Percentiles rank a stretch among this genome's conserved stretches.
Evolutionary conservation across 2,113 vertebrate genomes (phyloP).

Genomic region (Trogon melanurus): DNA sequence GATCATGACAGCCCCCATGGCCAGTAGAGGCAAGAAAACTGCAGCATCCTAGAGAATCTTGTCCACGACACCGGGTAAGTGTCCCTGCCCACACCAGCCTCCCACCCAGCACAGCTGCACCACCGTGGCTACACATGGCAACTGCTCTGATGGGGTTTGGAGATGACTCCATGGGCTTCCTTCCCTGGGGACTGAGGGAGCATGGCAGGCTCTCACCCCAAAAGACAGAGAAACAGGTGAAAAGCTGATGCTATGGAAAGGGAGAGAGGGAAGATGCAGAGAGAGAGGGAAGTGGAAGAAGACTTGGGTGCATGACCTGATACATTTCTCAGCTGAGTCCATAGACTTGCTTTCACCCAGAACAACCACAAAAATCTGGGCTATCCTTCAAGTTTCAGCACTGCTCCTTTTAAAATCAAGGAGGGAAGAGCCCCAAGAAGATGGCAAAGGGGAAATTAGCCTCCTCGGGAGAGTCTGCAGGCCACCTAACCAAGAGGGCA

Average conservation of each 20-base stretch:
- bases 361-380: not conserved
- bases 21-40: not conserved
- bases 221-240: not conserved
- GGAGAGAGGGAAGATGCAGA: not conserved
- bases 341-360: not conserved
- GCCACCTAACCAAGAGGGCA: not conserved
- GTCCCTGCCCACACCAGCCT: not conserved
- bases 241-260: not conserved
- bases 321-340: not conserved
- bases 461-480: not conserved
- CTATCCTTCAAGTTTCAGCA: not conserved
- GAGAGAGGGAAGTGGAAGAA: fast-evolving
- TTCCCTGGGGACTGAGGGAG: not conserved
- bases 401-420: not conserved
- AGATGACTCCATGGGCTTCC: not conserved
- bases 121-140: fast-evolving
- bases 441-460: not conserved
- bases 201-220: not conserved
- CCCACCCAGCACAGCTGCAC: not conserved
- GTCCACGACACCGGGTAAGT: fast-evolving
- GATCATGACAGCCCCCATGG: not conserved
- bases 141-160: not conserved
- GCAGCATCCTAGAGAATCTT: too few species aligned
- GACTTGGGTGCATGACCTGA: not conserved
- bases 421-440: not conserved